Conservation (phyloP, 2,113 vertebrate genomes). For the Prietella phreatophila region DNA sequence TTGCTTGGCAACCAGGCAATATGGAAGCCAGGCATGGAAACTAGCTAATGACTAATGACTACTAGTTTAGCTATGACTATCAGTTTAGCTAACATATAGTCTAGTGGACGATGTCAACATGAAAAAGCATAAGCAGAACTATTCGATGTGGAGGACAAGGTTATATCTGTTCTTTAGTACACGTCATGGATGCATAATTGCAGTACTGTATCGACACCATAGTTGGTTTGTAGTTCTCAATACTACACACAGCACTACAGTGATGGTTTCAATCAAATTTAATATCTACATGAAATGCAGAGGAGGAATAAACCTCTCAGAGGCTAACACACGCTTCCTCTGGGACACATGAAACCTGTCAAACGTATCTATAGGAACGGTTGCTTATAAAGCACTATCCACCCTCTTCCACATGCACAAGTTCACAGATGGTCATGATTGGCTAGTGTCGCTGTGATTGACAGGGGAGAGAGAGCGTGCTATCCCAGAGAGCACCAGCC, state of each 20-base stretch:
- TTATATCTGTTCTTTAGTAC: no score
- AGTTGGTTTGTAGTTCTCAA: background rate
- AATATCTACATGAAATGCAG: background rate
- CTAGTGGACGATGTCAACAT: background rate
- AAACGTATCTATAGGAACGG: background rate
- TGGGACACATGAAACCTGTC: background rate
- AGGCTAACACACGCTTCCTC: background rate
- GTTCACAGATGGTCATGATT: background rate
- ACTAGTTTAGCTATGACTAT: background rate
- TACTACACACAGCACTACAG: background rate
- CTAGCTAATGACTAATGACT: background rate
- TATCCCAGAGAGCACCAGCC: background rate
- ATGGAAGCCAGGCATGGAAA: background rate
- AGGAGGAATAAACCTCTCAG: background rate
- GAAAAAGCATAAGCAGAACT: background rate
- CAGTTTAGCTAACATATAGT: background rate
- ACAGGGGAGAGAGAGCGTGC: background rate
- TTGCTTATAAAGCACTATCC: background rate
- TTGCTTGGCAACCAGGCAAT: background rate
- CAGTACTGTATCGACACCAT: background rate
- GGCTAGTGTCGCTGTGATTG: background rate
- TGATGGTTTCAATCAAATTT: background rate
- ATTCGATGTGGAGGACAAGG: background rate
- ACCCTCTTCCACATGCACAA: no score
- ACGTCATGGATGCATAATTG: background rate